Evolutionary conservation across 2,113 vertebrate species (phyloP), one percentile per base, ranked within the genome.

Genomic region (human (Homo sapiens)): DNA sequence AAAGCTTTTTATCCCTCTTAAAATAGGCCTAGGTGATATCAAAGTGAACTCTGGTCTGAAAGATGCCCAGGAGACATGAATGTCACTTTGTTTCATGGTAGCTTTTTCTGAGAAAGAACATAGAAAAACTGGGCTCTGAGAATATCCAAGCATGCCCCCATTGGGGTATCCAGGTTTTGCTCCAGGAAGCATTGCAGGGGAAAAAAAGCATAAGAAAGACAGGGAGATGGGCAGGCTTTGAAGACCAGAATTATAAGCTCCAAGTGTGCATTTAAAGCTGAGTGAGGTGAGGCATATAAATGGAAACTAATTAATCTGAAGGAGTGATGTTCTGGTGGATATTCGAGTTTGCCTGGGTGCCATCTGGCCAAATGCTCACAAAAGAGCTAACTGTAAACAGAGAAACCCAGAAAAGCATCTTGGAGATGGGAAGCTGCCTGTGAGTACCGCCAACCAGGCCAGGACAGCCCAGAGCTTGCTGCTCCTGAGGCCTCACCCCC

Each of bases 1-100:
- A 64, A 88, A 79, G 55, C 38, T 89, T 48, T 76, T 68, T 38
- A 45, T 85, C 55, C 66, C 66, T 64, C n/a, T 27, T 90, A 83
- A 88, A 73, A 88, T 12, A 68, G 22, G 48, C 13, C 82, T 6
- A 5, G 0, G 0, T 14, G 45, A n/a, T 30, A 52, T n/a, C 52
- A 48, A 70, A 79, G 80, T 6, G 45, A 48, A 27, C 50, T 38
- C 43, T 22, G 70, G 35, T 43, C 64, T 50, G 7, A 5, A 6
- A 14, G 55, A 48, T 25, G 30, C 40, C 80, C 45, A 16, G 52
- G 61, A 14, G 27, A 68, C 64, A 0, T 12, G 52, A 35, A 14
- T 0, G 40, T 22, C 35, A n/a, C 61, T 75, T n/a, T 45, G 3
- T 32, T 48, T 70, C 25, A 2, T 18, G 6, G 86, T 2, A 14